A percentile compares a stretch with the other conserved stretches of the same genome.
Conservation (phyloP, 2,888 invertebrate genomes). For the Sisyra terminalis region DNA sequence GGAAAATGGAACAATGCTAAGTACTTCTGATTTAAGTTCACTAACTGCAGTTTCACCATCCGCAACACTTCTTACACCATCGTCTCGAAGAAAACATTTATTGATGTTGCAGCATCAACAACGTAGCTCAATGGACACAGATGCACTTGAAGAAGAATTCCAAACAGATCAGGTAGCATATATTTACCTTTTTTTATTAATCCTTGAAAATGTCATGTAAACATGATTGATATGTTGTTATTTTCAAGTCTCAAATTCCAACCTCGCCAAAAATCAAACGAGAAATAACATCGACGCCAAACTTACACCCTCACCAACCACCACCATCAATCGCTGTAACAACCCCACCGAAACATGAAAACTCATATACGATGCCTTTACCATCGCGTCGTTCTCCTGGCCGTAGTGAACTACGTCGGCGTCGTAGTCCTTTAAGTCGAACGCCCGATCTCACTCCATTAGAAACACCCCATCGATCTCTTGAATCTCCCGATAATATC, state of each 20-base stretch:
- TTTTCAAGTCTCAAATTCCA: constrained; percentile 32
- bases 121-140: constrained; percentile 71
- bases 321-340: constrained; percentile 41
- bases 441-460: constrained; percentile 13
- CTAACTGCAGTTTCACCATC: constrained; percentile 35
- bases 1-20: constrained; percentile 42
- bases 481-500: constrained; percentile 23
- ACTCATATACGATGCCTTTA: constrained; percentile 27
- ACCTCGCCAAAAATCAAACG: constrained; percentile 35
- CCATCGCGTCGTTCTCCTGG: constrained; percentile 25
- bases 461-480: constrained; percentile 12
- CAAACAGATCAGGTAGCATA: constrained; percentile 37
- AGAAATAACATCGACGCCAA: constrained; percentile 21
- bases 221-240: constrained; percentile 8
- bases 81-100: constrained; percentile 60
- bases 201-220: constrained; percentile 2
- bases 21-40: constrained; percentile 29
- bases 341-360: constrained; percentile 30
- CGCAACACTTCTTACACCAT: constrained; percentile 53
- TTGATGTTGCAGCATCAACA: constrained; percentile 70
- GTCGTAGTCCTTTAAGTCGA: constrained; percentile 9
- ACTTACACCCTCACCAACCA: constrained; percentile 16
- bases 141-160: constrained; percentile 58
- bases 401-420: constrained; percentile 20
- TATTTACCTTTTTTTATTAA: neutral